These are phyloP conservation scores for Apodemia hepburni DNA, from an alignment of 2,888 invertebrate genomes.

Conservation along the genomic window DNA sequence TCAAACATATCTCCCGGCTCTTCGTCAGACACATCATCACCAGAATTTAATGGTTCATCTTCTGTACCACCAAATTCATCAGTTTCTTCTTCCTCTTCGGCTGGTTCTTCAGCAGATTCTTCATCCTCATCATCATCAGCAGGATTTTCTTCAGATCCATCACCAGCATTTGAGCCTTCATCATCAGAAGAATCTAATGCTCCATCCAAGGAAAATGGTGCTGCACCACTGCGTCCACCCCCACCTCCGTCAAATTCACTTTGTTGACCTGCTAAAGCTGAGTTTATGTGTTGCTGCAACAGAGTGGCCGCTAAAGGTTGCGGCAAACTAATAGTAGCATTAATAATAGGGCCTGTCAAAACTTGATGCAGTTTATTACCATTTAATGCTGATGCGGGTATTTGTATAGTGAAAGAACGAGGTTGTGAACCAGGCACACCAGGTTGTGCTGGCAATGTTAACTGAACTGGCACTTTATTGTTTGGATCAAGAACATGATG, in stretches of 20 bases:
- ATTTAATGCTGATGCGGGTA: constrained; percentile 91
- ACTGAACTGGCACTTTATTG: constrained; percentile 80
- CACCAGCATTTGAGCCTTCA: constrained; percentile 82
- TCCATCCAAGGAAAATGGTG: constrained; percentile 80
- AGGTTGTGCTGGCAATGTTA: constrained; percentile 90
- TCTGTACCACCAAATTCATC: constrained; percentile 83
- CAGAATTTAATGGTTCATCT: constrained; percentile 97
- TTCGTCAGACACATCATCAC: constrained; percentile 98
- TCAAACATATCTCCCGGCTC: constrained; percentile 97
- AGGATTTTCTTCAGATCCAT: constrained; percentile 84
- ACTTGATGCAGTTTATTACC: constrained; percentile 85
- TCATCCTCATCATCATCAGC: constrained; percentile 88
- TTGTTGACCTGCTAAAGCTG: constrained; percentile 82
- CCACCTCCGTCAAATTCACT: constrained; percentile 73
- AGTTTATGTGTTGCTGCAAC: constrained; percentile 94
- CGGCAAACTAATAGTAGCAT: constrained; percentile 93
- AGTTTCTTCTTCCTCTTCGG: constrained; percentile 85
- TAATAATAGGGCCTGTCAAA: constrained; percentile 92
- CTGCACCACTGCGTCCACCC: constrained; percentile 66
- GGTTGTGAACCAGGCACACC: constrained; percentile 85
- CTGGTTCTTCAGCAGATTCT: constrained; percentile 84
- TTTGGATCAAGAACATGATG: constrained; percentile 66
- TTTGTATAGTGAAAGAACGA: constrained; percentile 92
- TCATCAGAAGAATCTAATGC: constrained; percentile 87
- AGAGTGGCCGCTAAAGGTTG: constrained; percentile 89